Evolutionary conservation across 2,888 invertebrate genomes (phyloP).

Genomic region (Campoletis raptor): DNA sequence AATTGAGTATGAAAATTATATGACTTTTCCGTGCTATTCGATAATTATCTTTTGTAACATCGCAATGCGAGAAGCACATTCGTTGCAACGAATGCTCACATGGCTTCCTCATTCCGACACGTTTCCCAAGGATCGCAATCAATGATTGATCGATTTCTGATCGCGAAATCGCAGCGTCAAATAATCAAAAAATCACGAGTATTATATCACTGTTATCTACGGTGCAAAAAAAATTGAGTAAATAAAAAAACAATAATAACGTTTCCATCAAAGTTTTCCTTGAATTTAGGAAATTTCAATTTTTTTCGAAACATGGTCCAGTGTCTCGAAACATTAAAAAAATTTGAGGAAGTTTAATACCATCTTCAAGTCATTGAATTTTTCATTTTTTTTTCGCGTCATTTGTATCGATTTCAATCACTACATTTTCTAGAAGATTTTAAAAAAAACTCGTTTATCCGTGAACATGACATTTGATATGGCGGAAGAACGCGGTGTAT

Average conservation of each 20-base stretch:
- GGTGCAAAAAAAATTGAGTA: not conserved
- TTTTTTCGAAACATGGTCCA: not conserved
- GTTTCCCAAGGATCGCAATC: not conserved
- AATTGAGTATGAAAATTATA: conserved; percentile 35
- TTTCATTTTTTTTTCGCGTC: not conserved
- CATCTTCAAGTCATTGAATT: not conserved
- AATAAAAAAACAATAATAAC: not conserved
- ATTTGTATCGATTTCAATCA: not conserved
- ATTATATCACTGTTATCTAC: not conserved
- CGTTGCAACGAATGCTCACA: not conserved
- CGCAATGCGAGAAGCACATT: not conserved
- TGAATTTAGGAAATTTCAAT: not conserved
- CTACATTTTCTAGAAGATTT: not conserved
- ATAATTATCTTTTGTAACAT: conserved; percentile 20
- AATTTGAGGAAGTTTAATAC: not conserved
- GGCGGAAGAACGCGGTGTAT: conserved; percentile 8
- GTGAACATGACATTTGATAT: not conserved
- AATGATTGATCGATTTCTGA: conserved; percentile 3
- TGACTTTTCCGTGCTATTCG: not conserved
- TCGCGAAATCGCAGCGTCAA: not conserved
- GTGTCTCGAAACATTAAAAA: not conserved
- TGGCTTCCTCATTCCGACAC: conserved; percentile 9
- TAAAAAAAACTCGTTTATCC: conserved; percentile 1
- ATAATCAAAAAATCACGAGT: not conserved
- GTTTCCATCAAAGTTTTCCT: not conserved